Conservation (phyloP, 2,888 invertebrate genomes). For the Cistogaster globosa region DNA sequence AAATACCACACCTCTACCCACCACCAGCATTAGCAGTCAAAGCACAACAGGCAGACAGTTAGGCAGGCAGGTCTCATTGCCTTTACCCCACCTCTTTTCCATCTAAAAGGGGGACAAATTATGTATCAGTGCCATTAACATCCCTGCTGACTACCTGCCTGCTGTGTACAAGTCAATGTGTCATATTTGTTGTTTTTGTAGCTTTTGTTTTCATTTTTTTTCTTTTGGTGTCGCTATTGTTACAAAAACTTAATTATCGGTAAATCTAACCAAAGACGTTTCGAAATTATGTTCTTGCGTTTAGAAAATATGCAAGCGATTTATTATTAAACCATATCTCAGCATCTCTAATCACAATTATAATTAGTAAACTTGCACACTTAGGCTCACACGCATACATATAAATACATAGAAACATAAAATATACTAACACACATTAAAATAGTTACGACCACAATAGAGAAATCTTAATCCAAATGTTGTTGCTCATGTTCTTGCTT, state of each 20-base stretch:
- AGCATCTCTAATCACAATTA: slow-evolving; percentile 71
- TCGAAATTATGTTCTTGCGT: slow-evolving; percentile 67
- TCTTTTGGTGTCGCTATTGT: slow-evolving; percentile 49
- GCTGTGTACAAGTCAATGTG: slow-evolving; percentile 14
- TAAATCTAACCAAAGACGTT: slow-evolving; percentile 68
- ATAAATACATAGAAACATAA: slow-evolving; percentile 1
- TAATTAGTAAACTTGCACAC: slow-evolving; percentile 62
- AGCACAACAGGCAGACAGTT: neutral
- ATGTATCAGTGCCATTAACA: slow-evolving; percentile 33
- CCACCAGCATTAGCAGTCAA: neutral
- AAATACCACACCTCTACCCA: slow-evolving; percentile 50
- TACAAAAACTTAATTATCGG: slow-evolving; percentile 68
- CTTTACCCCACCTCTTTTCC: slow-evolving; percentile 18
- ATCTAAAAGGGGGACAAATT: neutral
- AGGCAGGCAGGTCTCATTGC: slow-evolving; percentile 12
- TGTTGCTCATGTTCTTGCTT: neutral
- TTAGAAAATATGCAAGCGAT: slow-evolving; percentile 61
- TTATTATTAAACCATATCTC: slow-evolving; percentile 68
- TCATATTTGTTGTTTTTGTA: slow-evolving; percentile 17
- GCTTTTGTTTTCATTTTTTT: slow-evolving; percentile 8
- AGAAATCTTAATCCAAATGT: slow-evolving; percentile 37
- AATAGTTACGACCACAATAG: neutral
- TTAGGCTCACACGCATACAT: neutral
- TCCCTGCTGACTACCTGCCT: slow-evolving; percentile 7
- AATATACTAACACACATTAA: neutral